A percentile compares a stretch with the other conserved stretches of the same genome.
phyloP scores from a whole-genome alignment of 2,888 invertebrate species.

The Polyommatus icarus region DNA sequence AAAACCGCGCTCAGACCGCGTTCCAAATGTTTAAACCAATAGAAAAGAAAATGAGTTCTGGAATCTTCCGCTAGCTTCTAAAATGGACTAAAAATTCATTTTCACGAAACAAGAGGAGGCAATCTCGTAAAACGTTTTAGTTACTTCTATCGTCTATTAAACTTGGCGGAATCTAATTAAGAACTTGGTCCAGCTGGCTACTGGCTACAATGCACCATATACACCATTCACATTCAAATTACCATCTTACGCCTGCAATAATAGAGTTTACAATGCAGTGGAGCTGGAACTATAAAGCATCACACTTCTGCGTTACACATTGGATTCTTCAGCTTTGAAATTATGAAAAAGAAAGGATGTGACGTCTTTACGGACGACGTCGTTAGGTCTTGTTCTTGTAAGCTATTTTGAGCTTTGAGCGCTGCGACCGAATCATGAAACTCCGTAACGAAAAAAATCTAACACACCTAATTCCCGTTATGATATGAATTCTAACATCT shows the following conservation, averaged over 20 bases:
- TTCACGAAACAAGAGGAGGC: slow-evolving; percentile 7
- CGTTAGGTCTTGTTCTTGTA: too few relatives aligned
- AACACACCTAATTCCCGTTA: too few relatives aligned
- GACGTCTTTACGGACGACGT: neutral
- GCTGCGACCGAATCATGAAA: too few relatives aligned
- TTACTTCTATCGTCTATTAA: slow-evolving; percentile 19
- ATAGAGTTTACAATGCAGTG: neutral
- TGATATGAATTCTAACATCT: neutral
- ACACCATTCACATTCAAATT: neutral
- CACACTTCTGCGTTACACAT: neutral
- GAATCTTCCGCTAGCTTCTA: slow-evolving; percentile 4
- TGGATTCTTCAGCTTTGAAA: neutral
- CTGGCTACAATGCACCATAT: slow-evolving; percentile 14
- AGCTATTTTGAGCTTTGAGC: too few relatives aligned
- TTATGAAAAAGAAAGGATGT: neutral
- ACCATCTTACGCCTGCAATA: neutral
- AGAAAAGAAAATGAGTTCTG: neutral
- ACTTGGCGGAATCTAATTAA: slow-evolving; percentile 24
- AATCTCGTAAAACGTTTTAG: slow-evolving; percentile 23
- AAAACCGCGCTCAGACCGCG: neutral
- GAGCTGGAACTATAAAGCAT: neutral
- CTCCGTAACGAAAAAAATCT: too few relatives aligned
- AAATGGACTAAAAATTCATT: slow-evolving; percentile 15
- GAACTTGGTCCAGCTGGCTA: slow-evolving; percentile 27
- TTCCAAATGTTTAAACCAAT: neutral